phyloP scores from a whole-genome alignment of 1,140 invertebrate genomes.

The Neodiprion virginianus region DNA sequence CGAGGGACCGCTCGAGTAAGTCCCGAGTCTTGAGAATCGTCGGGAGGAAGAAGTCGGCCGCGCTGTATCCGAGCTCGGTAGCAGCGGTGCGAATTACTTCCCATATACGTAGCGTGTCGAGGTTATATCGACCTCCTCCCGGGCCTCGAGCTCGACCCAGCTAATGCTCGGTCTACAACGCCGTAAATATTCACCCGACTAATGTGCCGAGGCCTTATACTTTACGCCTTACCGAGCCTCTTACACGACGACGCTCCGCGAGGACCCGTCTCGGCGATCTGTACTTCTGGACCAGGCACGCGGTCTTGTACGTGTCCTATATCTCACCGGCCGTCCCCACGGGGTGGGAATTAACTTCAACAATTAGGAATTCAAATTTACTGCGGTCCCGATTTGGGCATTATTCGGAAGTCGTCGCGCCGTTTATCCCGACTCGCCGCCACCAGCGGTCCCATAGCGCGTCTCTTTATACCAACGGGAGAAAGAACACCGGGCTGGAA shows the following conservation, averaged over 20 bases:
- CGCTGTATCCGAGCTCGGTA: conserved; percentile 22
- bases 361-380: conserved; percentile 55
- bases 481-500: background rate
- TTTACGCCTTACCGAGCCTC: conserved; percentile 32
- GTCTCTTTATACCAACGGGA: background rate
- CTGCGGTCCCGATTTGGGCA: conserved; percentile 44
- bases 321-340: background rate
- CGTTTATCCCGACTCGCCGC: background rate
- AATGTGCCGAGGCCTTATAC: conserved; percentile 51
- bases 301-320: conserved; percentile 9
- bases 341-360: conserved; percentile 21
- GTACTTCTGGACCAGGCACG: conserved; percentile 18
- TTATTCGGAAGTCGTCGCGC: conserved; percentile 22
- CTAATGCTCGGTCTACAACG: conserved; percentile 35
- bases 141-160: conserved; percentile 16
- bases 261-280: conserved; percentile 17
- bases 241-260: conserved; percentile 35
- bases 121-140: conserved; percentile 29
- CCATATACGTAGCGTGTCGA: conserved; percentile 43
- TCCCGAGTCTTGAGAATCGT: conserved; percentile 15
- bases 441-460: too few relatives aligned
- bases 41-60: background rate
- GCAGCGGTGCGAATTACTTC: conserved; percentile 44
- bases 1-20: background rate
- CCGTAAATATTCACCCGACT: conserved; percentile 50